phyloP scores from a whole-genome alignment of 2,797 vertebrate genomes.

The Sebastes miniatus region DNA sequence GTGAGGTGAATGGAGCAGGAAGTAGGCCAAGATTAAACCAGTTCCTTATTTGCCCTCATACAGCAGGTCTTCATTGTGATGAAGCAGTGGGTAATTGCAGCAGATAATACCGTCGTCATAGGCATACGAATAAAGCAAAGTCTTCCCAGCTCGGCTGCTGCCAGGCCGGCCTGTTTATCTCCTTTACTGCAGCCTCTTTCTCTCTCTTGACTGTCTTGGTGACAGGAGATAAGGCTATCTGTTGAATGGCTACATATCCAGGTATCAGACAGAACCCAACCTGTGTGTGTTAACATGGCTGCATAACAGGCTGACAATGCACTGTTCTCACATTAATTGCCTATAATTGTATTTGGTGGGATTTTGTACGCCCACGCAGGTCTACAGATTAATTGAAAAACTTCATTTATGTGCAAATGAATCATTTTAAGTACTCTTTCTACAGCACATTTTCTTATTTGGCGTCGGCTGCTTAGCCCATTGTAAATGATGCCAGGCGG shows the following conservation, averaged over 20 bases:
- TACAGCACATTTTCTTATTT: constrained; percentile 18
- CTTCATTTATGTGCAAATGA: not conserved
- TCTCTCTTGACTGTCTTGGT: not conserved
- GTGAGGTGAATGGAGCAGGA: not conserved
- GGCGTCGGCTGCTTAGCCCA: constrained; percentile 64
- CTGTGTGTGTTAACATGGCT: not conserved
- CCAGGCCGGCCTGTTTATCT: constrained; percentile 8
- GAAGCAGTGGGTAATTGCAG: constrained; percentile 4
- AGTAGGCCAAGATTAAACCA: not conserved
- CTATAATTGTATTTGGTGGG: constrained; percentile 8
- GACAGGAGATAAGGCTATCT: constrained; percentile 12
- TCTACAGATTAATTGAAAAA: not conserved
- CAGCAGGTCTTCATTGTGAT: constrained; percentile 7
- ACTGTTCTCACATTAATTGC: constrained; percentile 1
- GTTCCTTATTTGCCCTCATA: constrained; percentile 2
- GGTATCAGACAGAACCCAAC: not conserved
- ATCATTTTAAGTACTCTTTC: not conserved
- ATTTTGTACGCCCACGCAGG: constrained; percentile 12
- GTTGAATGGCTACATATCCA: not conserved
- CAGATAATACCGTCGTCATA: not conserved
- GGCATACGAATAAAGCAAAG: constrained; percentile 5
- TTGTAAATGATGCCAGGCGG: constrained; percentile 62
- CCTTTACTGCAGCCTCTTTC: not conserved
- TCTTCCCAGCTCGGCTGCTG: not conserved
- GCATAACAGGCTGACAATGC: not conserved